A percentile compares a stretch with the other conserved stretches of the same genome.
These are phyloP conservation scores for Cheilosia scutellata DNA, from an alignment of 2,888 invertebrate species.

Conservation along the genomic window DNA sequence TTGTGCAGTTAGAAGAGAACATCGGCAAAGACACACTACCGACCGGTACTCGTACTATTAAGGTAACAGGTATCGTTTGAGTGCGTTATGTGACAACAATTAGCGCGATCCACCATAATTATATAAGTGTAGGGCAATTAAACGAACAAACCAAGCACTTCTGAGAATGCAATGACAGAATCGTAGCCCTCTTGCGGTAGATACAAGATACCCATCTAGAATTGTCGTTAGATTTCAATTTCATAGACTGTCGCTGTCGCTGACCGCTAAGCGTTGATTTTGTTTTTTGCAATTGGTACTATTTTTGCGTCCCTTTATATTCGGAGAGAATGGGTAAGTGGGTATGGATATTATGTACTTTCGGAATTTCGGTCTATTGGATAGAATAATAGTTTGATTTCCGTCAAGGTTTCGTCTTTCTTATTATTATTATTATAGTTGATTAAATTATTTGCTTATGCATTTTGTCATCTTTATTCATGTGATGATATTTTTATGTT, in stretches of 20 bases:
- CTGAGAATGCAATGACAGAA: conserved; percentile 42
- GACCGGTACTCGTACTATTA: conserved; percentile 22
- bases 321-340: too few relatives aligned
- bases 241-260: background rate
- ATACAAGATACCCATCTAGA: background rate
- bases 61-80: conserved; percentile 66
- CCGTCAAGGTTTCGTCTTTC: background rate
- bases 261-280: background rate
- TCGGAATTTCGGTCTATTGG: background rate
- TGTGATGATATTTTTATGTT: too few relatives aligned
- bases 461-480: too few relatives aligned
- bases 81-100: conserved; percentile 70
- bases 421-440: too few relatives aligned
- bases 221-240: background rate
- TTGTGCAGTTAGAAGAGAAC: conserved; percentile 66
- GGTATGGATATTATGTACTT: background rate
- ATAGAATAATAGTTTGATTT: background rate
- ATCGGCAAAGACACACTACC: conserved; percentile 7
- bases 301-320: background rate
- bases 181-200: background rate
- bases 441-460: too few relatives aligned
- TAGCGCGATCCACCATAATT: conserved; percentile 50
- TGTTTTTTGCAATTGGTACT: background rate
- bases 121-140: conserved; percentile 60
- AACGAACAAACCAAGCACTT: conserved; percentile 34